phyloP scores from a whole-genome alignment of 2,888 invertebrate genomes.

The Steinernema scapterisci region DNA sequence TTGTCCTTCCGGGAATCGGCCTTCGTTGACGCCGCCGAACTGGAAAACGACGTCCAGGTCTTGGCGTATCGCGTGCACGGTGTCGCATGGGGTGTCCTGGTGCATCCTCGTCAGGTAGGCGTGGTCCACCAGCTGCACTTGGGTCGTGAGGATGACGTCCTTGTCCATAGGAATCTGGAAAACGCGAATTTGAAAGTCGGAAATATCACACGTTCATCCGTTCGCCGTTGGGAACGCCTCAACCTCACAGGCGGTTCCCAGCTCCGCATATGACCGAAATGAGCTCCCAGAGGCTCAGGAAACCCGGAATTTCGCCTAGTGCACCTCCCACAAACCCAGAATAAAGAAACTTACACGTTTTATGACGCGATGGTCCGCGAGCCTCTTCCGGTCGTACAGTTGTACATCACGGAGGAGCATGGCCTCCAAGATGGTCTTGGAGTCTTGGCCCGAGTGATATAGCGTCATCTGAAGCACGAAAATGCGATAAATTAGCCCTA shows the following conservation, averaged over 20 bases:
- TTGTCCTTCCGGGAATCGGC: not conserved
- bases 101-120: not conserved
- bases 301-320: not conserved
- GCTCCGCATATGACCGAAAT: too few species aligned
- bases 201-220: not conserved
- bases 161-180: not conserved
- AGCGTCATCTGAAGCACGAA: not conserved
- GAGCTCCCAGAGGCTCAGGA: too few species aligned
- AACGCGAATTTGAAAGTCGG: not conserved
- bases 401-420: not conserved
- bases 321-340: not conserved
- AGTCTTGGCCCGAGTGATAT: not conserved
- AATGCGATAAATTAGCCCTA: too few species aligned
- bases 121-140: not conserved
- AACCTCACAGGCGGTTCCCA: too few species aligned
- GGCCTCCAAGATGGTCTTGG: not conserved
- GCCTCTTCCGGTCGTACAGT: not conserved
- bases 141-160: not conserved
- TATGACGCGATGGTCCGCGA: not conserved
- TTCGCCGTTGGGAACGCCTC: not conserved
- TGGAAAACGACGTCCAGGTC: not conserved
- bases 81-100: not conserved
- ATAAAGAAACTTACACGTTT: not conserved
- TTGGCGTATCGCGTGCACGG: not conserved
- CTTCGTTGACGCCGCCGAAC: not conserved